phyloP scores from a whole-genome alignment of 2,888 invertebrate species.

The Ptilodon capucinus region DNA sequence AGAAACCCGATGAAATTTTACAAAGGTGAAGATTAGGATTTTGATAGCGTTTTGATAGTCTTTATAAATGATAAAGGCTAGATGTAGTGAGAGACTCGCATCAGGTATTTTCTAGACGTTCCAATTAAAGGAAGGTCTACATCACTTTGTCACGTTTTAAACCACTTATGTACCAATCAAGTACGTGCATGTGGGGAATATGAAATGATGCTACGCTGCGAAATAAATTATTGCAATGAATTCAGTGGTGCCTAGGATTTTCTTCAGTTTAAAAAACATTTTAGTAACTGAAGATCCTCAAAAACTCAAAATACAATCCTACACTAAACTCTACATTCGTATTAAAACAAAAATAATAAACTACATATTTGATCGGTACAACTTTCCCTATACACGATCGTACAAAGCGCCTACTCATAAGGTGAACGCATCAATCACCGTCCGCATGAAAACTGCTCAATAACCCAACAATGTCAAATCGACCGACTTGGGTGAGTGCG shows the following conservation, averaged over 20 bases:
- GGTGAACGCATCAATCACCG: slow-evolving; percentile 1
- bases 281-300: too few relatives aligned
- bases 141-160: too few relatives aligned
- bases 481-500: not conserved
- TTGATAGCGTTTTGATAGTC: not conserved
- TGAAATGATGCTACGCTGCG: too few relatives aligned
- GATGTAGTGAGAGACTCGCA: not conserved
- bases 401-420: not conserved
- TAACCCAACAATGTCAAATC: slow-evolving; percentile 1
- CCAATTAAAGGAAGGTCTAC: too few relatives aligned
- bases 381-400: not conserved
- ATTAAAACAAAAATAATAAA: not conserved
- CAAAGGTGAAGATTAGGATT: not conserved
- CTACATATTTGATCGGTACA: too few relatives aligned
- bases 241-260: too few relatives aligned
- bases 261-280: too few relatives aligned
- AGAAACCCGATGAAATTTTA: not conserved
- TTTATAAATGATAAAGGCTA: not conserved
- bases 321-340: not conserved
- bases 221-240: too few relatives aligned
- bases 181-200: too few relatives aligned
- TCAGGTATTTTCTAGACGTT: not conserved
- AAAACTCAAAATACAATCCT: too few relatives aligned
- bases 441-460: not conserved
- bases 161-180: too few relatives aligned